These are phyloP conservation scores for Muscicapa striata DNA, from an alignment of 2,797 vertebrate species.

Conservation along the genomic window DNA sequence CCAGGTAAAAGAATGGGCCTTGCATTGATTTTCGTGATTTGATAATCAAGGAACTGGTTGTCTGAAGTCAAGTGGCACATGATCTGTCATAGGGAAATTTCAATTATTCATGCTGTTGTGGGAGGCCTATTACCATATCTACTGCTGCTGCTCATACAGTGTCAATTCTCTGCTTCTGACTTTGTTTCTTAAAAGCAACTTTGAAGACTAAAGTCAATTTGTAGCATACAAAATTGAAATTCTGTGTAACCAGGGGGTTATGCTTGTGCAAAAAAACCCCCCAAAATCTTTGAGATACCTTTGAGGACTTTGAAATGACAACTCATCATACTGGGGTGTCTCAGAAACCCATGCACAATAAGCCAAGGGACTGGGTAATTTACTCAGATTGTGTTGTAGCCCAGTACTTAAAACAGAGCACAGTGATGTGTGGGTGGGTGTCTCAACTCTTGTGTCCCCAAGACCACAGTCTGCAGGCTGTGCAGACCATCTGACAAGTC, in stretches of 20 bases:
- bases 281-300: not conserved
- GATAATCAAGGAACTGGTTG: constrained; percentile 45
- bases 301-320: not conserved
- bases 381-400: not conserved
- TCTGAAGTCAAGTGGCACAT: constrained; percentile 28
- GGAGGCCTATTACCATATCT: not conserved
- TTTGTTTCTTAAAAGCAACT: not conserved
- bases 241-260: not conserved
- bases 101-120: constrained; percentile 44
- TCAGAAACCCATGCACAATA: not conserved
- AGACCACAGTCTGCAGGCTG: not conserved
- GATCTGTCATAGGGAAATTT: constrained; percentile 28
- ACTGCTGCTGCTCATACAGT: not conserved
- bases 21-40: constrained; percentile 29
- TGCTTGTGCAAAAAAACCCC: not conserved
- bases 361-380: not conserved
- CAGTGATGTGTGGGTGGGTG: fast-evolving
- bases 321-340: not conserved
- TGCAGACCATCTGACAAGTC: not conserved
- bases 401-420: not conserved
- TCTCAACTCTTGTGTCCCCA: not conserved
- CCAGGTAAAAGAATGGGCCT: not conserved
- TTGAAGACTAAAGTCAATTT: not conserved
- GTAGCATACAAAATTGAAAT: not conserved
- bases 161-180: not conserved